Percentiles rank a stretch among this genome's conserved stretches.
phyloP scores from a whole-genome alignment of 2,797 vertebrate species.

The Phrynocephalus vlangalii region DNA sequence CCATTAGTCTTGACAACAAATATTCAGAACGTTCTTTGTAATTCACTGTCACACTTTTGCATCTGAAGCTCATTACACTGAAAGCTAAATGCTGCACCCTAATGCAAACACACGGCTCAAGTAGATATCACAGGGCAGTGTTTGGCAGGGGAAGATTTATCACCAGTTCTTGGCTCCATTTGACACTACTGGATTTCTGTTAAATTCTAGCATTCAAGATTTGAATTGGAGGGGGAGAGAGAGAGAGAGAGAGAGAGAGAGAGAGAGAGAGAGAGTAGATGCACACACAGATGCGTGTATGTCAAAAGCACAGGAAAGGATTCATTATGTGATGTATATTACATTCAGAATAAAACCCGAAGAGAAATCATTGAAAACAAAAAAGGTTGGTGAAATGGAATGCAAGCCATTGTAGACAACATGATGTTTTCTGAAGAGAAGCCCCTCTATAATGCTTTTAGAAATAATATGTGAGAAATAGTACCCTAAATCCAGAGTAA shows the following conservation, averaged over 20 bases:
- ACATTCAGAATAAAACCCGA: neutral
- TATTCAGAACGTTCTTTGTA: constrained; percentile 54
- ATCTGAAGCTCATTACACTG: constrained; percentile 21
- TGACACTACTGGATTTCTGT: neutral
- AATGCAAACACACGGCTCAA: neutral
- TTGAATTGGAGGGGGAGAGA: neutral
- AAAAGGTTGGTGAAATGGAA: neutral
- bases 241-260: no score
- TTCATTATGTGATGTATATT: neutral
- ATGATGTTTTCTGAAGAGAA: neutral
- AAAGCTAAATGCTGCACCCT: constrained; percentile 31
- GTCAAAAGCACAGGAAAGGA: neutral
- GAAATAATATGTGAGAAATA: neutral
- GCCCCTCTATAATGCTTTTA: neutral
- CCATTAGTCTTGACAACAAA: constrained; percentile 43
- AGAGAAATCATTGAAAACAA: neutral
- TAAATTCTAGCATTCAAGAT: constrained; percentile 10
- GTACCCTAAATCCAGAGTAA: constrained; percentile 12
- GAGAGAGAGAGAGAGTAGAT: no score
- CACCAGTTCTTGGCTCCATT: neutral
- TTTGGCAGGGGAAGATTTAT: constrained; percentile 42
- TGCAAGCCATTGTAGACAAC: neutral
- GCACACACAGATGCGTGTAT: neutral
- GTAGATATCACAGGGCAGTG: constrained; percentile 43
- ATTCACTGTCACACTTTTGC: constrained; percentile 31